A percentile compares a stretch with the other conserved stretches of the same genome.
phyloP scores from a whole-genome alignment of 2,113 vertebrate genomes.

The Embiotoca jacksoni region DNA sequence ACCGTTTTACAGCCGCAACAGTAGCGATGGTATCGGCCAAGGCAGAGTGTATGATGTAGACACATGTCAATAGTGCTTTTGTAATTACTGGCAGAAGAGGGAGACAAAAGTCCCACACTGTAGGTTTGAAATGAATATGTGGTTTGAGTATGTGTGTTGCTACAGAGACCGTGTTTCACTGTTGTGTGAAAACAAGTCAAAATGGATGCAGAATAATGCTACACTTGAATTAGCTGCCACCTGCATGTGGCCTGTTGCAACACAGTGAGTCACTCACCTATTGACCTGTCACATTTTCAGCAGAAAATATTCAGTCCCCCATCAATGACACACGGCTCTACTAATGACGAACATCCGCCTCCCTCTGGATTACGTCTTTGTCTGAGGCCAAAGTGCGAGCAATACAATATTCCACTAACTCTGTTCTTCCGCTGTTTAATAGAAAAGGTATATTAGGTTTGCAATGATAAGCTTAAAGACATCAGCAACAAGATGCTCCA shows the following conservation, averaged over 20 bases:
- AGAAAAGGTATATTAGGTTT: slow-evolving; percentile 59
- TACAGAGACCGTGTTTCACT: neutral
- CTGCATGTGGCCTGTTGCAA: neutral
- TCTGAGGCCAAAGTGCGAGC: slow-evolving; percentile 60
- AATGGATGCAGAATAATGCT: slow-evolving; percentile 23
- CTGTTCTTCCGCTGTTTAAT: slow-evolving; percentile 73
- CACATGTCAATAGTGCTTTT: too few species aligned
- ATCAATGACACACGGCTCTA: slow-evolving; percentile 23
- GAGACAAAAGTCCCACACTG: too few species aligned
- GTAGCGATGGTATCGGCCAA: too few species aligned
- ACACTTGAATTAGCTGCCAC: neutral
- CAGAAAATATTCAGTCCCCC: slow-evolving; percentile 34
- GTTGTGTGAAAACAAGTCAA: slow-evolving; percentile 11
- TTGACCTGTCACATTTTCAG: slow-evolving; percentile 52
- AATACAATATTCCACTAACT: slow-evolving; percentile 78
- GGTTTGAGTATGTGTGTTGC: neutral
- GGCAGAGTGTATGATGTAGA: too few species aligned
- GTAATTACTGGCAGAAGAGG: too few species aligned
- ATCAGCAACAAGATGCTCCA: slow-evolving; percentile 24
- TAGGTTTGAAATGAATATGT: neutral
- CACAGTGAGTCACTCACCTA: slow-evolving; percentile 35
- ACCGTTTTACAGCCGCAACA: too few species aligned
- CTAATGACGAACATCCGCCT: slow-evolving; percentile 69
- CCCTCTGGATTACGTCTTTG: slow-evolving; percentile 32
- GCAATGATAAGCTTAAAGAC: slow-evolving; percentile 66